Evolutionary conservation across 2,888 invertebrate genomes (phyloP), one percentile per base, ranked within the genome.

Genomic region (Drosophila limbata): DNA sequence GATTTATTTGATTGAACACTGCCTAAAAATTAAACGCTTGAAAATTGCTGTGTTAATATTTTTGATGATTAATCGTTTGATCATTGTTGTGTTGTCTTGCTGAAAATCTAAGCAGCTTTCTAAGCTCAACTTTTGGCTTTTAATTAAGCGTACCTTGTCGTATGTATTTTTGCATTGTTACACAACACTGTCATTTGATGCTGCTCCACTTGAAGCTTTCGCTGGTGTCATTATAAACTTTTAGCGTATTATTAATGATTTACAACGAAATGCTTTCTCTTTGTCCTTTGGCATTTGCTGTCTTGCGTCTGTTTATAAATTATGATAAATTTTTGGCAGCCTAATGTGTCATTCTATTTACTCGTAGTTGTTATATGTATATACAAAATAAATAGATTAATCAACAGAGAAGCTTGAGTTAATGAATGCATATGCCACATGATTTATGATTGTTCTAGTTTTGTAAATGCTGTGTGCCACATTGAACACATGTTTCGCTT

Each of bases 231-330:
- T 63, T 56, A 48, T 11, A 51, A 48, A 52, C 57, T 48, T 67
- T 64, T 59, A 50, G 60, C 50, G 11, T 21, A 39, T 79, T 82
- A 84, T 88, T 88, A 85, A 82, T 82, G 84, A 67, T 39, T 63
- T 10, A 28, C 62, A 63, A 44, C 53, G 74, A 70, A 73, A 61
- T 60, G 56, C 55, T 65, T 40, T 66, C 50, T 25, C 15, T 31
- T 52, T 25, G 51, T 74, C 65, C 51, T 73, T 68, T 64, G 50
- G 50, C 40, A 28, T 39, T 47, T 57, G 72, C 31, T 60, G 51
- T 67, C 52, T 19, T 31, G 28, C 33, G 51, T n/a, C 44, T 67
- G 39, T 28, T 66, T 69, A 72, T 78, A 79, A 86, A 86, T 78
- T 75, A 86, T 82, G 82, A 82, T 82, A 62, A 53, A 81, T 84